Evolutionary conservation across 2,113 vertebrate genomes (phyloP).

Genomic region (Mesocricetus auratus): DNA sequence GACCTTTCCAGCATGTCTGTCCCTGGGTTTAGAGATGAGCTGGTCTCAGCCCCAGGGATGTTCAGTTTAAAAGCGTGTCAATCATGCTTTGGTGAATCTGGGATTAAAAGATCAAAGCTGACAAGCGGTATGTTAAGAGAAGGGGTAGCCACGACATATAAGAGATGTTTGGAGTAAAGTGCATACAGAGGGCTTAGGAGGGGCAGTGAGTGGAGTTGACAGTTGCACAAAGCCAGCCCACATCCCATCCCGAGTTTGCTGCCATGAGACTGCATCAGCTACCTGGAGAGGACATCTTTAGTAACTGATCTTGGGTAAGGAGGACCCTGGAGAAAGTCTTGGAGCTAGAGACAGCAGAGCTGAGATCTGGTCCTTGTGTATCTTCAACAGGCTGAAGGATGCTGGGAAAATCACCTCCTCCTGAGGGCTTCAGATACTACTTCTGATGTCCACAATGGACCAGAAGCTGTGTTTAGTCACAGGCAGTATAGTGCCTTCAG

Average conservation of each 20-base stretch:
- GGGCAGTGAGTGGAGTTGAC: neutral
- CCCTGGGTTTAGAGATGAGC: constrained; percentile 18
- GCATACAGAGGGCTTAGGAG: neutral
- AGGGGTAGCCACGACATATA: neutral
- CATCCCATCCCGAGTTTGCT: too few species aligned
- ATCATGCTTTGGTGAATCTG: constrained; percentile 69
- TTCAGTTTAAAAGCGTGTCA: constrained; percentile 61
- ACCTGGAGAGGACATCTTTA: neutral
- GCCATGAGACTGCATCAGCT: neutral
- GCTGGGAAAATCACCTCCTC: neutral
- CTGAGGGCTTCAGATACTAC: neutral
- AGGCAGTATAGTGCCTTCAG: neutral
- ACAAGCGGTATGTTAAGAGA: constrained; percentile 51
- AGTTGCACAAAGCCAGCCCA: neutral
- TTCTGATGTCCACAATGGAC: neutral
- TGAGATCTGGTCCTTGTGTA: neutral
- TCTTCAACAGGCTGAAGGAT: neutral
- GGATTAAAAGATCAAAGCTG: constrained; percentile 82
- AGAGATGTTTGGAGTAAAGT: neutral
- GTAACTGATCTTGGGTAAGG: neutral
- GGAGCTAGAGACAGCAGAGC: neutral
- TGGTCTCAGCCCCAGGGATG: constrained; percentile 60
- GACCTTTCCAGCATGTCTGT: neutral
- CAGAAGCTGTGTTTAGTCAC: neutral
- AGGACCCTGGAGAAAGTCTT: neutral